These are phyloP conservation scores for Stomatorhinus walkeri DNA, from an alignment of 2,797 vertebrate species.

Conservation along the genomic window DNA sequence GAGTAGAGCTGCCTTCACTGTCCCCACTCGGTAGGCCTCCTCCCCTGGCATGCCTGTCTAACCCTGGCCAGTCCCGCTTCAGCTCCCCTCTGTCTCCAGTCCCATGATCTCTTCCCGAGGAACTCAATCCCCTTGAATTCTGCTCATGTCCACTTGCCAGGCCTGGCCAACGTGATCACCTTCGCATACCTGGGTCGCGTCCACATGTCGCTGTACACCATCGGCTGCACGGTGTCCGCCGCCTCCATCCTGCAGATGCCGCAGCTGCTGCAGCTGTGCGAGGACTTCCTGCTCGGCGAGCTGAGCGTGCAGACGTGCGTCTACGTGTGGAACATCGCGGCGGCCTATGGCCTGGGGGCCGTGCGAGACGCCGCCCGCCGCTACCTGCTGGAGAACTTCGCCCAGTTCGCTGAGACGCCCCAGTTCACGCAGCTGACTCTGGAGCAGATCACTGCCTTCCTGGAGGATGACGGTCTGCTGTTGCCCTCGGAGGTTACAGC, in stretches of 20 bases:
- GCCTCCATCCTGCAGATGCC: slow-evolving; percentile 68
- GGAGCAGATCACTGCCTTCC: slow-evolving; percentile 68
- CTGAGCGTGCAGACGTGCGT: slow-evolving; percentile 71
- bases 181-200: slow-evolving; percentile 74
- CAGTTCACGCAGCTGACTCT: slow-evolving; percentile 73
- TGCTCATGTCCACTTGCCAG: slow-evolving; percentile 36
- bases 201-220: slow-evolving; percentile 77
- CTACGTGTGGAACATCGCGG: slow-evolving; percentile 74
- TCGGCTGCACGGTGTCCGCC: slow-evolving; percentile 69
- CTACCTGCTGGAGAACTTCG: slow-evolving; percentile 70
- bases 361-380: slow-evolving; percentile 59
- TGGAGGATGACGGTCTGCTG: slow-evolving; percentile 66
- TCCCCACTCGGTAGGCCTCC: slow-evolving; percentile 61
- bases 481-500: slow-evolving; percentile 66
- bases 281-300: slow-evolving; percentile 70
- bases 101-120: background rate
- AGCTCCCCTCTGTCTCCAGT: background rate
- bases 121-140: background rate
- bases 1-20: slow-evolving; percentile 62
- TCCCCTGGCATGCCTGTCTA: background rate
- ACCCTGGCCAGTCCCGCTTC: background rate
- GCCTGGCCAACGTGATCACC: slow-evolving; percentile 68
- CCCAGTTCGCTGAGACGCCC: slow-evolving; percentile 64
- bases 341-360: slow-evolving; percentile 59
- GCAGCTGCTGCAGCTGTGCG: slow-evolving; percentile 69